Evolutionary conservation across 2,888 invertebrate species (phyloP), one percentile per base, ranked within the genome.

Genomic region (Thecocarcelia acutangulata): DNA sequence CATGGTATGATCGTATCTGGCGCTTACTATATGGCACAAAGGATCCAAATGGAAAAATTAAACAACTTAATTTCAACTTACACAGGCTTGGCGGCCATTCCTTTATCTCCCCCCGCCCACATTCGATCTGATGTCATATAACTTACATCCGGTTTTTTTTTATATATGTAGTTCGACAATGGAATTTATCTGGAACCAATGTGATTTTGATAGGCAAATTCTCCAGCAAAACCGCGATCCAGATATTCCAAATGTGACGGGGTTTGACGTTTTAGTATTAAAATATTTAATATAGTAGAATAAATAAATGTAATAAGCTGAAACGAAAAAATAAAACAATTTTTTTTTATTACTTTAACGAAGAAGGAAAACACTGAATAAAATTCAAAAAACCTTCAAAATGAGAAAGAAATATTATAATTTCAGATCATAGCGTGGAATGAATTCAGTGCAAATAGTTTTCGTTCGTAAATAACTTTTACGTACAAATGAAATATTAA

Each of bases 141-240:
- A 46, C 5, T 12, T 0, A 2, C 12, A 12, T 17, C 78, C 33
- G n/a, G n/a, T n/a, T n/a, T n/a, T n/a, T n/a, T n/a, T n/a, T n/a
- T n/a, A n/a, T n/a, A n/a, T n/a, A n/a, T n/a, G n/a, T n/a, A 79
- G 24, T 83, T 61, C 3, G 80, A 84, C 48, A 88, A 46, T 13
- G 88, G 59, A 2, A 81, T 85, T 4, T 86, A 76, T 0, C 87
- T 84, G 1, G 88, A 87, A 44, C 85, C 85, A 15, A 87, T 84
- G 72, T 88, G 86, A 68, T 88, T 89, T 54, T 74, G 78, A 56
- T 74, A 69, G 3, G 58, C 19, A 21, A 72, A 68, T 42, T 78
- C 74, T 46, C 48, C 21, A 21, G 21, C 48, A 52, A 64, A 74
- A 40, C 63, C 61, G 17, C 69, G 74, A 58, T 78, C 44, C 12